A percentile compares a stretch with the other conserved stretches of the same genome.
Evolutionary conservation across 2,888 invertebrate genomes (phyloP).

Genomic region (Caenorhabditis panamensis): DNA sequence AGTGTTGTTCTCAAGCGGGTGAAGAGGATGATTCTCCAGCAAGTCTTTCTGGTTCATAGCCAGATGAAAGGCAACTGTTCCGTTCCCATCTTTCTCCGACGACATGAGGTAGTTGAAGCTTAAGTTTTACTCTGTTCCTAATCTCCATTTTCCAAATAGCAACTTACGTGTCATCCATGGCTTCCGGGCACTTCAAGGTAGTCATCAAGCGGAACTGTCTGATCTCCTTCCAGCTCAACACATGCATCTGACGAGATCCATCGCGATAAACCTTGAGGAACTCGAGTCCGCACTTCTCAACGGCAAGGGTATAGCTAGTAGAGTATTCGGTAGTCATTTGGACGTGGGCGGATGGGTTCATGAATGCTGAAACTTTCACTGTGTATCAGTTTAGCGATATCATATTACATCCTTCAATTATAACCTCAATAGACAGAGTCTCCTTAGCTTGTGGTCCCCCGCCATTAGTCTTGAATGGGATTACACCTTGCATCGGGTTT

Average conservation of each 20-base stretch:
- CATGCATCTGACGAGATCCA: neutral
- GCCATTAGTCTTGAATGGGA: conserved; percentile 3
- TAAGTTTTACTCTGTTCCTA: neutral
- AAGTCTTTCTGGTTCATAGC: neutral
- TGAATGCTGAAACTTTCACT: conserved; percentile 12
- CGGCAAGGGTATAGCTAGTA: neutral
- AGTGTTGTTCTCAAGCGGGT: conserved; percentile 9
- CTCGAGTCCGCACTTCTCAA: conserved; percentile 32
- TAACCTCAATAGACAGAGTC: no score
- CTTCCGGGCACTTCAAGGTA: conserved; percentile 7
- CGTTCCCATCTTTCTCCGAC: conserved; percentile 2
- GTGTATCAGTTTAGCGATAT: no score
- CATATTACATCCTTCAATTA: no score
- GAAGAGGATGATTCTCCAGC: neutral
- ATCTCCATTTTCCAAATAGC: no score
- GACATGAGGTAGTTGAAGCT: conserved; percentile 26
- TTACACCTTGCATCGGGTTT: neutral
- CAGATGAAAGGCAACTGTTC: conserved; percentile 14
- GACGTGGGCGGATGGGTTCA: conserved; percentile 8
- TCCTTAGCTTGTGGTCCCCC: no score
- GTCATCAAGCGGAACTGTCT: conserved; percentile 14
- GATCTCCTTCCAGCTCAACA: conserved; percentile 30
- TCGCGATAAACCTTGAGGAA: neutral
- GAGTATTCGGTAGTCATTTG: conserved; percentile 22
- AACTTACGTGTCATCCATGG: conserved; percentile 14